A percentile compares a stretch with the other conserved stretches of the same genome.
Evolutionary conservation across 2,113 vertebrate genomes (phyloP).

Genomic region (Strix uralensis): DNA sequence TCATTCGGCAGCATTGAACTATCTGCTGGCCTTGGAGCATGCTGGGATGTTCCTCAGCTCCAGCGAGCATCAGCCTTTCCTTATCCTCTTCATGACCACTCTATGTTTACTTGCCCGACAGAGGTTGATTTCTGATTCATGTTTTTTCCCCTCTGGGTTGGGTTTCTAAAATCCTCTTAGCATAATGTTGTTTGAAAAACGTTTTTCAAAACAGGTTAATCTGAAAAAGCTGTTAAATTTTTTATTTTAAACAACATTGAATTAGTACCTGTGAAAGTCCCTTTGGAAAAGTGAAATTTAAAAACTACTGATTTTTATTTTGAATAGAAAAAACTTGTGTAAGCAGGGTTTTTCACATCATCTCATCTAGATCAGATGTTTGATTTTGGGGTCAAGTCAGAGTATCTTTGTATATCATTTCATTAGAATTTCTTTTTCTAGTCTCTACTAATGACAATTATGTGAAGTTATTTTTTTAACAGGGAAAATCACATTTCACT

Average conservation of each 20-base stretch:
- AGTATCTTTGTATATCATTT: background rate
- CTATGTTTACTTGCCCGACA: background rate
- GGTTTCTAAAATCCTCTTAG: background rate
- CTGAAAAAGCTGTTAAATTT: background rate
- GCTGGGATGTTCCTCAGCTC: background rate
- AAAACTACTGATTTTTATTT: background rate
- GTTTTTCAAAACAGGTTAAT: background rate
- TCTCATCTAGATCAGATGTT: background rate
- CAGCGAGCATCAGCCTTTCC: background rate
- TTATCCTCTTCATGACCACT: background rate
- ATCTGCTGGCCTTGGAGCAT: background rate
- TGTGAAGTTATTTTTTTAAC: background rate
- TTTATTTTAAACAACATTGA: background rate
- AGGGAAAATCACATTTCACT: background rate
- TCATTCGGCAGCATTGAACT: fast-evolving
- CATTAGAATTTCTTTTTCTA: background rate
- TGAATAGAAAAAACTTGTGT: background rate
- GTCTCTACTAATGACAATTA: background rate
- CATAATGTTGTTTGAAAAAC: background rate
- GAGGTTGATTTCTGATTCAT: background rate
- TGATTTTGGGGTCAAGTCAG: background rate
- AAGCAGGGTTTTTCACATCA: background rate
- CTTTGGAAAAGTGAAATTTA: background rate
- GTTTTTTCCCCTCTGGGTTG: background rate
- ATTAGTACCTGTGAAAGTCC: background rate